Conservation (phyloP, 2,888 invertebrate species). For the Campoplex nolae region DNA sequence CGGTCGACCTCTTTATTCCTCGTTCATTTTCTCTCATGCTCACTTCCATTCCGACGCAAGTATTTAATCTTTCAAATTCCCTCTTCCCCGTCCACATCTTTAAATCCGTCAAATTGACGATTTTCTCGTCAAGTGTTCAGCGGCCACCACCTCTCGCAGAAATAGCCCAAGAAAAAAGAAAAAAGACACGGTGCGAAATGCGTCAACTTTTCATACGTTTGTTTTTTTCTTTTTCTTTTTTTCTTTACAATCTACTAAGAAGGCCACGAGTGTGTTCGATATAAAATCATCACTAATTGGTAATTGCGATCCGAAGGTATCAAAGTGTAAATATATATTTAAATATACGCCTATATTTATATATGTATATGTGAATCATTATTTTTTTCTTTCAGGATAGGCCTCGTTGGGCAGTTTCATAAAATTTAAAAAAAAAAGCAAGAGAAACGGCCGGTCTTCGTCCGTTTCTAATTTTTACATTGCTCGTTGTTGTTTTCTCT, state of each 20-base stretch:
- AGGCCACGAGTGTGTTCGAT: slow-evolving; percentile 83
- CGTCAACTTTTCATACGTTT: slow-evolving; percentile 24
- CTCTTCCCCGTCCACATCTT: neutral
- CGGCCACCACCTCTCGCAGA: slow-evolving; percentile 59
- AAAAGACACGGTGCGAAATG: slow-evolving; percentile 18
- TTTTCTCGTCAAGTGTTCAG: slow-evolving; percentile 25
- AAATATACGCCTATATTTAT: slow-evolving; percentile 66
- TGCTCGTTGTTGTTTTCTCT: slow-evolving; percentile 23
- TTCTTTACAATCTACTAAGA: slow-evolving; percentile 72
- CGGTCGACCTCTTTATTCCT: slow-evolving; percentile 62
- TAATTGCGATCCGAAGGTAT: slow-evolving; percentile 73
- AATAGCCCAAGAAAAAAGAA: slow-evolving; percentile 37
- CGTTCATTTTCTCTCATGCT: slow-evolving; percentile 67
- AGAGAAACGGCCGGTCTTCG: slow-evolving; percentile 35
- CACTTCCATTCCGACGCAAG: slow-evolving; percentile 58
- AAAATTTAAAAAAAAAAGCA: slow-evolving; percentile 51
- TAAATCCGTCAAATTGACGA: neutral
- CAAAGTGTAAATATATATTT: slow-evolving; percentile 73
- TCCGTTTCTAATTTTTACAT: slow-evolving; percentile 19
- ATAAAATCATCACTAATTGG: slow-evolving; percentile 81
- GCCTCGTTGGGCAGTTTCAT: slow-evolving; percentile 62
- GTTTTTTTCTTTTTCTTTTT: slow-evolving; percentile 1
- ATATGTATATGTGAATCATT: slow-evolving; percentile 48
- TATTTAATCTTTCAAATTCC: slow-evolving; percentile 69
- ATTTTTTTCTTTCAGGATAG: slow-evolving; percentile 45